Percentiles rank a stretch among this genome's conserved stretches.
phyloP scores from a whole-genome alignment of 2,888 invertebrate genomes.

The Tiliacea citrago region DNA sequence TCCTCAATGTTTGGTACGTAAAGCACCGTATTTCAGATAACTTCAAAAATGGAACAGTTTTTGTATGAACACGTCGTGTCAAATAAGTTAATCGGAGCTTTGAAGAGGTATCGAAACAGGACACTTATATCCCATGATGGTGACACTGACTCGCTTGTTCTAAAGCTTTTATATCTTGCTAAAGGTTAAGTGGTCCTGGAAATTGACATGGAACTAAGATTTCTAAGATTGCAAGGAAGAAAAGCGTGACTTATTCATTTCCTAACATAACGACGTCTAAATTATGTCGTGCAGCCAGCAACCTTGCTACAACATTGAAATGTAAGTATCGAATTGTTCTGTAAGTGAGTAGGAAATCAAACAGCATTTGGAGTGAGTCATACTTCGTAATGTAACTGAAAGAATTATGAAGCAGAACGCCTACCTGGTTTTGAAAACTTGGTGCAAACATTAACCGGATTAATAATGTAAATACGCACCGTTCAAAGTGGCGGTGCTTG shows the following conservation, averaged over 20 bases:
- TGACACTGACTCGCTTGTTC: background rate
- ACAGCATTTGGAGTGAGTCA: slow-evolving; percentile 18
- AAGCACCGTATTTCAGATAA: background rate
- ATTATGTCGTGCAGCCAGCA: slow-evolving; percentile 27
- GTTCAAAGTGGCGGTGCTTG: no score
- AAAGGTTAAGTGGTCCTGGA: background rate
- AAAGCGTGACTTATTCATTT: slow-evolving; percentile 32
- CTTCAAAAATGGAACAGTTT: background rate
- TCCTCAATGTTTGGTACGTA: background rate
- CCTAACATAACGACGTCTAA: slow-evolving; percentile 11
- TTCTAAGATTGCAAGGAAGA: background rate
- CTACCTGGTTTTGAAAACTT: background rate
- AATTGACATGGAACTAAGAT: background rate
- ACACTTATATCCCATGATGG: background rate
- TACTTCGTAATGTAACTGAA: background rate
- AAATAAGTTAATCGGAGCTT: background rate
- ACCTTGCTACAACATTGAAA: slow-evolving; percentile 21
- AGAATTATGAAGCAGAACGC: background rate
- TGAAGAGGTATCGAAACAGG: background rate
- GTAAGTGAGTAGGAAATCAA: slow-evolving; percentile 24
- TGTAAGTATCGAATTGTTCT: slow-evolving; percentile 23
- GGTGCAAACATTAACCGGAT: background rate
- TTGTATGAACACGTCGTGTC: background rate
- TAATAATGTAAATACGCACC: no score
- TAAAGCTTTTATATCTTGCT: background rate